Conservation (phyloP, 2,113 vertebrate species). For the Orcinus orca region DNA sequence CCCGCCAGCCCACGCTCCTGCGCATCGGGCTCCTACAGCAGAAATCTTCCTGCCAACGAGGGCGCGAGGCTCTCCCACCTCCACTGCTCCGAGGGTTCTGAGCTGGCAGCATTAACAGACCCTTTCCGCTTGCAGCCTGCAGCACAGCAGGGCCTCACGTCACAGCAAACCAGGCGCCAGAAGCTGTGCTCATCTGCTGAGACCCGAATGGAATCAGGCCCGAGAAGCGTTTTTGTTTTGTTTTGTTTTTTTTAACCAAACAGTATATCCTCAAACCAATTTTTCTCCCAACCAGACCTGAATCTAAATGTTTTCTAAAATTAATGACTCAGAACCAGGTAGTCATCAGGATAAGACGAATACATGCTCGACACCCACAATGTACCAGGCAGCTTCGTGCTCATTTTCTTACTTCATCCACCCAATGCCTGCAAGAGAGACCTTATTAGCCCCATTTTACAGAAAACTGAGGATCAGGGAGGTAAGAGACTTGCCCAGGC, state of each 20-base stretch:
- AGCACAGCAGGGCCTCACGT: neutral
- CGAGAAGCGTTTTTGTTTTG: neutral
- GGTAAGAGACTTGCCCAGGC: neutral
- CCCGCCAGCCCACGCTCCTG: neutral
- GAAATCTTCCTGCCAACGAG: neutral
- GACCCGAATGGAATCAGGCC: neutral
- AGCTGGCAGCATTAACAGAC: neutral
- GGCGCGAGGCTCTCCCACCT: neutral
- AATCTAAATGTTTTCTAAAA: constrained; percentile 5
- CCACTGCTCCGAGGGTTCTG: neutral
- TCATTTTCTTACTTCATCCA: neutral
- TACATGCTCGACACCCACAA: neutral
- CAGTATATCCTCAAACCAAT: neutral
- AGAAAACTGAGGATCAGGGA: neutral
- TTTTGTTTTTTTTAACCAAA: neutral
- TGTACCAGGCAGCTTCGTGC: neutral
- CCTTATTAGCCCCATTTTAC: neutral
- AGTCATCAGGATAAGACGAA: neutral
- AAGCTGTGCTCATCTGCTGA: neutral
- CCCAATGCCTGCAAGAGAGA: neutral
- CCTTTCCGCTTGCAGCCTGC: neutral
- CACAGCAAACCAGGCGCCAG: neutral
- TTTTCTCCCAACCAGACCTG: neutral
- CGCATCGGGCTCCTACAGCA: neutral
- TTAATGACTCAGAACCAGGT: neutral